These are phyloP conservation scores for Gobio occitaniae DNA, from an alignment of 2,797 vertebrate species.

Conservation along the genomic window DNA sequence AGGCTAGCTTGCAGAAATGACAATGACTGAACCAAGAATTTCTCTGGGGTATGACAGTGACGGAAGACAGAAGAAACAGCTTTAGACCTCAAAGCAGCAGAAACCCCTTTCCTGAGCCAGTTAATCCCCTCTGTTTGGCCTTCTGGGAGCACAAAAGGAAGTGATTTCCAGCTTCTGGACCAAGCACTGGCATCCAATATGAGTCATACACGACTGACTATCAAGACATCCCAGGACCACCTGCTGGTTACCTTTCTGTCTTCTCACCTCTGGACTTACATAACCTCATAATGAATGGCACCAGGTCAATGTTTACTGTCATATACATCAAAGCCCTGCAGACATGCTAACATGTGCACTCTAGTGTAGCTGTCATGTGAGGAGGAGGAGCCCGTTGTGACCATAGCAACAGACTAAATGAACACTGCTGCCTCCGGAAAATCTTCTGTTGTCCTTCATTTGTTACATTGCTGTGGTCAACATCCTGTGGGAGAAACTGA, in stretches of 20 bases:
- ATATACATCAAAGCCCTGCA: background rate
- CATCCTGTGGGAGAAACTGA: background rate
- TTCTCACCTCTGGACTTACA: constrained; percentile 11
- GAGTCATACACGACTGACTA: constrained; percentile 23
- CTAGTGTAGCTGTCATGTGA: constrained; percentile 15
- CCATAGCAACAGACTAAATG: constrained; percentile 43
- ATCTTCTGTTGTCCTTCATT: constrained; percentile 40
- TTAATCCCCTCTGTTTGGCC: constrained; percentile 46
- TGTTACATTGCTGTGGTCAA: constrained; percentile 22
- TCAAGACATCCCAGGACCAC: constrained; percentile 12
- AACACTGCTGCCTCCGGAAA: constrained; percentile 32
- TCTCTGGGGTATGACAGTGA: constrained; percentile 5
- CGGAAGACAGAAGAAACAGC: constrained; percentile 18
- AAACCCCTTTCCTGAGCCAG: background rate
- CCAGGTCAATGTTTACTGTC: constrained; percentile 13
- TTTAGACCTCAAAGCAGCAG: constrained; percentile 30
- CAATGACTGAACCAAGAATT: constrained; percentile 34
- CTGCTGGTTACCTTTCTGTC: constrained; percentile 15
- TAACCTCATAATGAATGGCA: constrained; percentile 17
- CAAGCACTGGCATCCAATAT: constrained; percentile 8
- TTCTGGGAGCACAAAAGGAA: constrained; percentile 34
- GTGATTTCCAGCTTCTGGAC: constrained; percentile 24
- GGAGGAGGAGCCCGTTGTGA: constrained; percentile 25
- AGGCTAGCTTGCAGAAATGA: constrained; percentile 1
- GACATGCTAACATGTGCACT: background rate